Percentiles rank a stretch among this genome's conserved stretches.
Evolutionary conservation across 2,113 vertebrate species (phyloP).

Genomic region (Sterrhoptilus dennistouni): DNA sequence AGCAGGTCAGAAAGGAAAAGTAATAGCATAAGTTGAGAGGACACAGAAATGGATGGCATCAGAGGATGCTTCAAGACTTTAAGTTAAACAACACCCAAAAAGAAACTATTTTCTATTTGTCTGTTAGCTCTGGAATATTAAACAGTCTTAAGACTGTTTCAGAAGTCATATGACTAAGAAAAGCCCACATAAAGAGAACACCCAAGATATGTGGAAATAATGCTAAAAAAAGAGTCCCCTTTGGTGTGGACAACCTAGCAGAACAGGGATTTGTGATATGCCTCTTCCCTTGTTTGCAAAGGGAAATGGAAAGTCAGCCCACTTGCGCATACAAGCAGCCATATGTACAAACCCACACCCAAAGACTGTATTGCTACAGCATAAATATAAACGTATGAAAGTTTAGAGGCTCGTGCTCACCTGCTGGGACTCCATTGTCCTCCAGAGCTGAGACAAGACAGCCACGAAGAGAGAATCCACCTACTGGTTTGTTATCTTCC

Average conservation of each 20-base stretch:
- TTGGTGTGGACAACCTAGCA: neutral
- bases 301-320: neutral
- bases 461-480: constrained; percentile 88
- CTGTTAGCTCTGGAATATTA: neutral
- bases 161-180: neutral
- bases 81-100: neutral
- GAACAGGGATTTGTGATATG: neutral
- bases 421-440: constrained; percentile 90
- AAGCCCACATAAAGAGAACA: neutral
- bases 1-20: neutral
- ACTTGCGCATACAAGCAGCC: neutral
- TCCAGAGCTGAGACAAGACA: constrained; percentile 91
- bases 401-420: constrained; percentile 63
- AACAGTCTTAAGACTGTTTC: neutral
- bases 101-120: neutral
- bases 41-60: neutral
- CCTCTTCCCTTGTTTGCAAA: neutral
- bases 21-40: neutral
- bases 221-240: neutral
- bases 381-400: neutral
- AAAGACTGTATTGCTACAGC: neutral
- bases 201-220: neutral
- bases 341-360: neutral
- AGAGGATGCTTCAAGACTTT: neutral
- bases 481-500: constrained; percentile 89